Evolutionary conservation across 2,888 invertebrate species (phyloP).

Genomic region (Drosophila pseudotakahashii): DNA sequence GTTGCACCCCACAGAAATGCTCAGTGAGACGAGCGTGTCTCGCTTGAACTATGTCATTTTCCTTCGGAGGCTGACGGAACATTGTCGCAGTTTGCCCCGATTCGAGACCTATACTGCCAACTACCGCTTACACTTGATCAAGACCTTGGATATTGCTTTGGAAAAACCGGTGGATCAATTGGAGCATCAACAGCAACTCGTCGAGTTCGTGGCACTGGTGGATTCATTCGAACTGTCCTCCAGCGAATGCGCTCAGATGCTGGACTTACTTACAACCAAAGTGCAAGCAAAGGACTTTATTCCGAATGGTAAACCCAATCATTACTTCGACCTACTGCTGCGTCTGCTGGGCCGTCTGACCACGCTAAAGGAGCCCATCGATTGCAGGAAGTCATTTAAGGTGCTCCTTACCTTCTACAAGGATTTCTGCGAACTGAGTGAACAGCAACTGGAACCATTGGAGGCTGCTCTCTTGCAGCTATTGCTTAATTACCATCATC

Average conservation of each 20-base stretch:
- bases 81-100: slow-evolving; percentile 63
- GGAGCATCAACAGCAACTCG: slow-evolving; percentile 53
- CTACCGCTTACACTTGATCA: slow-evolving; percentile 80
- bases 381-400: slow-evolving; percentile 81
- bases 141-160: slow-evolving; percentile 71
- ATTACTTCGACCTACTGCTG: slow-evolving; percentile 85
- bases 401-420: slow-evolving; percentile 85
- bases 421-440: slow-evolving; percentile 82
- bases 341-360: slow-evolving; percentile 85
- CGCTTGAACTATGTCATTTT: slow-evolving; percentile 75
- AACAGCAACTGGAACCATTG: slow-evolving; percentile 85
- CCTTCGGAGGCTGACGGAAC: slow-evolving; percentile 70
- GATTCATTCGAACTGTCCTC: slow-evolving; percentile 74
- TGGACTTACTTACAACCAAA: slow-evolving; percentile 79
- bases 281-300: slow-evolving; percentile 82
- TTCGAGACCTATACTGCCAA: slow-evolving; percentile 70
- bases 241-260: slow-evolving; percentile 75
- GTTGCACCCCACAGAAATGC: slow-evolving; percentile 69
- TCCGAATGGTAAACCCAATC: slow-evolving; percentile 77
- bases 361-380: slow-evolving; percentile 69
- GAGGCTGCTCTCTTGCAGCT: slow-evolving; percentile 86
- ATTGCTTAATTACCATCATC: slow-evolving; percentile 87
- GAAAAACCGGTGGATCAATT: slow-evolving; percentile 25
- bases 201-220: slow-evolving; percentile 71
- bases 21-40: slow-evolving; percentile 60